A percentile compares a stretch with the other conserved stretches of the same genome.
These are phyloP conservation scores for Drosophila lacicola DNA, from an alignment of 2,888 invertebrate species.

Conservation along the genomic window DNA sequence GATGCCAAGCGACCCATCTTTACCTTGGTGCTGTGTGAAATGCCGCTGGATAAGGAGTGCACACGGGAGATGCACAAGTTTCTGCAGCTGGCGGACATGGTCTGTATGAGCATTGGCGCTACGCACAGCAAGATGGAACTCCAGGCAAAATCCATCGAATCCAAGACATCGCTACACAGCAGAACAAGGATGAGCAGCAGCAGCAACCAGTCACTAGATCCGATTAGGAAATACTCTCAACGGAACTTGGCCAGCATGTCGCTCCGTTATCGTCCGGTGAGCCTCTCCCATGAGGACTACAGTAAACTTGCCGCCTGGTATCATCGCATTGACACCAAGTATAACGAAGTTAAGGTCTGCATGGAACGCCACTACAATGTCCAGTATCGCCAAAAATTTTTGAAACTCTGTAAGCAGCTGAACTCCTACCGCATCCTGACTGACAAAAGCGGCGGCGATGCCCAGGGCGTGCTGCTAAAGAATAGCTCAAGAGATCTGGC, in stretches of 20 bases:
- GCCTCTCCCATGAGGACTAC: constrained; percentile 49
- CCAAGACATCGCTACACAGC: not conserved
- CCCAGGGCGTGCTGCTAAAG: constrained; percentile 1
- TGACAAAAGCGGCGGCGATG: constrained; percentile 57
- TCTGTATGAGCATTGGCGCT: constrained; percentile 30
- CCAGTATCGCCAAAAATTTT: constrained; percentile 47
- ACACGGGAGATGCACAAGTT: constrained; percentile 53
- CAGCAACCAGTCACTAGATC: not conserved
- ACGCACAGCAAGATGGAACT: not conserved
- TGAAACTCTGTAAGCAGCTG: constrained; percentile 52
- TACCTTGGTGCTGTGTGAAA: constrained; percentile 66
- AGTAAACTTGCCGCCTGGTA: constrained; percentile 68
- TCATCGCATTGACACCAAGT: constrained; percentile 60
- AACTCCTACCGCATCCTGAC: constrained; percentile 5
- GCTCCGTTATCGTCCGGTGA: constrained; percentile 8
- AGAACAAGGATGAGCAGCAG: not conserved
- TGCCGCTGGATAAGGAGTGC: constrained; percentile 44
- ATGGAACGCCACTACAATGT: constrained; percentile 61
- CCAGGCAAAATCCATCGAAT: not conserved
- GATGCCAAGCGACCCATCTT: constrained; percentile 33
- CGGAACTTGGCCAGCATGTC: not conserved
- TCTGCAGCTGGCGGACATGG: constrained; percentile 61
- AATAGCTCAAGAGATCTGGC: constrained; percentile 18
- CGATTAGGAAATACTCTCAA: not conserved
- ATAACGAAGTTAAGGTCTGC: constrained; percentile 39